A percentile compares a stretch with the other conserved stretches of the same genome.
Conservation (phyloP, 2,113 vertebrate genomes). For the Datnioides undecimradiatus region DNA sequence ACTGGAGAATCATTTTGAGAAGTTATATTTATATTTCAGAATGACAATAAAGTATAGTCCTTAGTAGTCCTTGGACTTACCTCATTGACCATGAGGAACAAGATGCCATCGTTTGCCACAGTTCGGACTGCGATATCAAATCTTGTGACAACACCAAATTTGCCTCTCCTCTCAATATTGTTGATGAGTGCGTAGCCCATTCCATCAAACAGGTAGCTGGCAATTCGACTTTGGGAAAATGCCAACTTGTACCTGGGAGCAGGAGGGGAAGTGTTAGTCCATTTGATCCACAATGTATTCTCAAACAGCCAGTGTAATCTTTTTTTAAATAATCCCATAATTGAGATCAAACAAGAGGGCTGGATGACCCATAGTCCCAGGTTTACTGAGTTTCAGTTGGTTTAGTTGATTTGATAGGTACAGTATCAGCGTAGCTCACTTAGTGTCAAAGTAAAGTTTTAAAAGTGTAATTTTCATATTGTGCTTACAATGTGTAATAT, state of each 20-base stretch:
- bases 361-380: neutral
- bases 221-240: constrained; percentile 94
- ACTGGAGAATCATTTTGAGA: neutral
- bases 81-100: constrained; percentile 93
- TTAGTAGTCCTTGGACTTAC: constrained; percentile 79
- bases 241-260: constrained; percentile 91
- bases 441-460: neutral
- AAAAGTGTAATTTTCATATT: neutral
- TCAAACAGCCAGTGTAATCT: neutral
- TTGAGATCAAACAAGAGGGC: neutral
- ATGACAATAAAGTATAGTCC: neutral
- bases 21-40: neutral
- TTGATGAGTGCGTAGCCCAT: constrained; percentile 92
- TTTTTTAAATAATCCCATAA: neutral
- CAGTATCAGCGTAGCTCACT: neutral
- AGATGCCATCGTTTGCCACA: constrained; percentile 88
- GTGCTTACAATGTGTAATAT: neutral
- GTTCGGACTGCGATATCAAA: constrained; percentile 97
- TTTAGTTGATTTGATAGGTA: neutral
- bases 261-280: neutral
- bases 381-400: neutral
- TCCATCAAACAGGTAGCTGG: constrained; percentile 97
- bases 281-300: neutral
- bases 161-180: constrained; percentile 90
- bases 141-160: constrained; percentile 90